Evolutionary conservation across 2,113 vertebrate genomes (phyloP).

Genomic region (Limanda limanda): DNA sequence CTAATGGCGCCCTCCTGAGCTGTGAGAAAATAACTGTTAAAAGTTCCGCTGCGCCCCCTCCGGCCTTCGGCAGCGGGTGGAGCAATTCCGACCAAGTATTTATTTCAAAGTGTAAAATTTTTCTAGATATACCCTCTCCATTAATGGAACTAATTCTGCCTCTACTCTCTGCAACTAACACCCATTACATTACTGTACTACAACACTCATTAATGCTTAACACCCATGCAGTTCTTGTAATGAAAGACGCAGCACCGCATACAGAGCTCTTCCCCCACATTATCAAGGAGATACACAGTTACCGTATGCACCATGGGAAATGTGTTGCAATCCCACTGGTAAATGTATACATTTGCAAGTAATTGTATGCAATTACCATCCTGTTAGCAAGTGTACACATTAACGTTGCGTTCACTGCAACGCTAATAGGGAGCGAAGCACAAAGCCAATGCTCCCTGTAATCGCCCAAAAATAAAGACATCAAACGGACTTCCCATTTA

Average conservation of each 20-base stretch:
- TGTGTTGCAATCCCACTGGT: constrained; percentile 47
- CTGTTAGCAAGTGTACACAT: constrained; percentile 40
- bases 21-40: constrained; percentile 33
- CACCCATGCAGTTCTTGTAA: constrained; percentile 65
- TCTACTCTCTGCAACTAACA: constrained; percentile 36
- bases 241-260: constrained; percentile 54
- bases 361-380: constrained; percentile 68
- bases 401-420: constrained; percentile 40
- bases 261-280: constrained; percentile 42
- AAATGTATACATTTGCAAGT: constrained; percentile 66
- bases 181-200: constrained; percentile 49
- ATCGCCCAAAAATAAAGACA: constrained; percentile 71
- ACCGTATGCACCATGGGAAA: constrained; percentile 36
- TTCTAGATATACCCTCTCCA: constrained; percentile 22
- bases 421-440: constrained; percentile 52
- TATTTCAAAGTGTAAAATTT: constrained; percentile 43
- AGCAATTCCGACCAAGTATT: constrained; percentile 42
- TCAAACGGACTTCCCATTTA: constrained; percentile 66
- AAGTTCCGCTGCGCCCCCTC: constrained; percentile 33
- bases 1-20: constrained; percentile 49
- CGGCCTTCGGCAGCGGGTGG: constrained; percentile 24
- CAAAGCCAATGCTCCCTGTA: constrained; percentile 36
- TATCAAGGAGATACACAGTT: constrained; percentile 49
- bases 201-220: constrained; percentile 70
- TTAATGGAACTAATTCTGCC: constrained; percentile 58